Evolutionary conservation across 1,140 invertebrate genomes (phyloP).

Genomic region (Drosophila subpulchrella): DNA sequence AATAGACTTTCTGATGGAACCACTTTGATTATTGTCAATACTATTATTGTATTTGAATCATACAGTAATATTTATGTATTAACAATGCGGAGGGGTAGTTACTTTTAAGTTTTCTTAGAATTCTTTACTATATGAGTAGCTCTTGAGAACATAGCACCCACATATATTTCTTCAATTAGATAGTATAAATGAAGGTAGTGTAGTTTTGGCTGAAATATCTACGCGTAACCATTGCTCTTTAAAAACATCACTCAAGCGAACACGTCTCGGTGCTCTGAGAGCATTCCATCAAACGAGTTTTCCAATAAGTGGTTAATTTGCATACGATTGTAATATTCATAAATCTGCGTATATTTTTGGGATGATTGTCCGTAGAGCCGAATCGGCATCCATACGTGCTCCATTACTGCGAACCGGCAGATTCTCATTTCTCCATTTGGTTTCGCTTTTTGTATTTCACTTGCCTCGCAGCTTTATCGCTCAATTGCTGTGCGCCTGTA

Average conservation of each 20-base stretch:
- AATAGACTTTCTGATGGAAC: not conserved
- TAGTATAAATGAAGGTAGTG: not conserved
- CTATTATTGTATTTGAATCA: too few species aligned
- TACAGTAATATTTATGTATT: too few species aligned
- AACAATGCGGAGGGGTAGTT: too few species aligned
- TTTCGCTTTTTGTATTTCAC: conserved; percentile 37
- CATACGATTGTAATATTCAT: conserved; percentile 49
- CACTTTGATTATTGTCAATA: not conserved
- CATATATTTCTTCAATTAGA: conserved; percentile 6
- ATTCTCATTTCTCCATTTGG: conserved; percentile 29
- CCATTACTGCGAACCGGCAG: conserved; percentile 24
- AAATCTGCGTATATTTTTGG: conserved; percentile 35
- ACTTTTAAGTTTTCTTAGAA: not conserved
- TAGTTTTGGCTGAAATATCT: not conserved
- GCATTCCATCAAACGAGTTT: conserved; percentile 36
- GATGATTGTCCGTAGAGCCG: conserved; percentile 20
- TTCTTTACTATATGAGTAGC: not conserved
- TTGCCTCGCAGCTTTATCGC: conserved; percentile 45
- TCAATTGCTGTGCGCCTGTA: conserved; percentile 37
- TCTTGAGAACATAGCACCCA: not conserved
- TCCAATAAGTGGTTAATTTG: conserved; percentile 32
- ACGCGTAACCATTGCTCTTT: conserved; percentile 3
- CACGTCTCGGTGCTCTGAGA: not conserved
- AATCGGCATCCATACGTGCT: conserved; percentile 28
- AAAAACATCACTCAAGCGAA: conserved; percentile 8